phyloP scores from a whole-genome alignment of 1,140 invertebrate species.

The Drosophila sulfurigaster region DNA sequence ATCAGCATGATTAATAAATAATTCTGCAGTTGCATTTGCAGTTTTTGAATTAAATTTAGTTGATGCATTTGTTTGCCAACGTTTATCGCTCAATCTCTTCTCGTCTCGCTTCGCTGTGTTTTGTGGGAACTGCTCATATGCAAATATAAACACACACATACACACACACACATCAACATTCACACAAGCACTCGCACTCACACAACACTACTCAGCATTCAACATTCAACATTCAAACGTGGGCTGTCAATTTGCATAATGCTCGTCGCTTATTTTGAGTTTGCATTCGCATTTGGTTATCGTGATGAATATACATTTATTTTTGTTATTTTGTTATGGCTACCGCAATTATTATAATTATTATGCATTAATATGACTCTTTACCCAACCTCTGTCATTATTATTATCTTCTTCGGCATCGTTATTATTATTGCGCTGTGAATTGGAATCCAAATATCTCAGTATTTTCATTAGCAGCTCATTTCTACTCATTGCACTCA shows the following conservation, averaged over 20 bases:
- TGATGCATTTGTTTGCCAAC: slow-evolving; percentile 62
- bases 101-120: background rate
- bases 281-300: slow-evolving; percentile 54
- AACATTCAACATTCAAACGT: background rate
- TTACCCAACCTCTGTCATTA: background rate
- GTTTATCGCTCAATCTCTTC: slow-evolving; percentile 33
- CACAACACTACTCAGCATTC: background rate
- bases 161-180: slow-evolving; percentile 13
- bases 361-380: slow-evolving; percentile 6
- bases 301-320: slow-evolving; percentile 37
- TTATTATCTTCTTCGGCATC: background rate
- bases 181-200: background rate
- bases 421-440: slow-evolving; percentile 4
- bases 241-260: slow-evolving; percentile 68
- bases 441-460: slow-evolving; percentile 6
- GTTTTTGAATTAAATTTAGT: slow-evolving; percentile 65
- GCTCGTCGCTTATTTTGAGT: slow-evolving; percentile 55
- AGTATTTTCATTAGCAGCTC: slow-evolving; percentile 12
- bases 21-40: slow-evolving; percentile 40
- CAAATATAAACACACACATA: slow-evolving; percentile 25
- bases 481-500: background rate
- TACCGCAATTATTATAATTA: slow-evolving; percentile 16
- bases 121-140: slow-evolving; percentile 16
- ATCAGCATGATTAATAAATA: slow-evolving; percentile 63
- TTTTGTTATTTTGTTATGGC: slow-evolving; percentile 30